A percentile compares a stretch with the other conserved stretches of the same genome.
These are phyloP conservation scores for Taphrorychus bicolor DNA, from an alignment of 2,888 invertebrate genomes.

Conservation along the genomic window DNA sequence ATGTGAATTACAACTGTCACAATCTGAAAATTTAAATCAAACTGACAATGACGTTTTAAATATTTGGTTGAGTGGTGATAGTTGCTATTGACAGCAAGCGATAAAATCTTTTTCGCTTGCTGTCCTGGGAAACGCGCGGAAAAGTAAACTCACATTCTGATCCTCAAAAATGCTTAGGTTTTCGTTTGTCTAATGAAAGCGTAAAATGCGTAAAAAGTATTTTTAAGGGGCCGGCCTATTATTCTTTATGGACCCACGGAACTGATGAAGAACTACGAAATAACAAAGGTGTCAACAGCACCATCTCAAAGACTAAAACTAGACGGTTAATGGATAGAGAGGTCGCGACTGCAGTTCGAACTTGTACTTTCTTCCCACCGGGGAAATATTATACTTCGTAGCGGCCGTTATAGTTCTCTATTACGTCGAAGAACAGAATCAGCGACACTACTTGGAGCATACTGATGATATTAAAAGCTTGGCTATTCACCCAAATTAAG, in stretches of 20 bases:
- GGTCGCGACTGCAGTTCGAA: slow-evolving; percentile 92
- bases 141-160: no score
- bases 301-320: slow-evolving; percentile 83
- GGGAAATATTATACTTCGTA: slow-evolving; percentile 92
- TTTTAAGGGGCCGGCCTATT: slow-evolving; percentile 83
- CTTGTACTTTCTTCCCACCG: slow-evolving; percentile 86
- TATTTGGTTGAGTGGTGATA: no score
- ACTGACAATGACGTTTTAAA: no score
- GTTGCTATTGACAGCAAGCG: no score
- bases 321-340: slow-evolving; percentile 87
- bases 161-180: no score
- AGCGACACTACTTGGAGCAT: slow-evolving; percentile 92
- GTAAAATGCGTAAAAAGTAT: no score
- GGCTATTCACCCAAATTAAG: slow-evolving; percentile 89
- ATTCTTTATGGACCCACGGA: slow-evolving; percentile 78
- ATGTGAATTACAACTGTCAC: no score
- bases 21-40: no score
- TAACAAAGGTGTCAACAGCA: slow-evolving; percentile 77
- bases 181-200: no score
- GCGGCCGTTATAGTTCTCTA: slow-evolving; percentile 92
- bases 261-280: slow-evolving; percentile 71
- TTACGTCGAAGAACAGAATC: slow-evolving; percentile 89
- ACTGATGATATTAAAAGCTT: slow-evolving; percentile 94
- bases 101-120: no score
- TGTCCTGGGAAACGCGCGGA: no score